phyloP scores from a whole-genome alignment of 2,888 invertebrate genomes.

The Dichetophora obliterata region DNA sequence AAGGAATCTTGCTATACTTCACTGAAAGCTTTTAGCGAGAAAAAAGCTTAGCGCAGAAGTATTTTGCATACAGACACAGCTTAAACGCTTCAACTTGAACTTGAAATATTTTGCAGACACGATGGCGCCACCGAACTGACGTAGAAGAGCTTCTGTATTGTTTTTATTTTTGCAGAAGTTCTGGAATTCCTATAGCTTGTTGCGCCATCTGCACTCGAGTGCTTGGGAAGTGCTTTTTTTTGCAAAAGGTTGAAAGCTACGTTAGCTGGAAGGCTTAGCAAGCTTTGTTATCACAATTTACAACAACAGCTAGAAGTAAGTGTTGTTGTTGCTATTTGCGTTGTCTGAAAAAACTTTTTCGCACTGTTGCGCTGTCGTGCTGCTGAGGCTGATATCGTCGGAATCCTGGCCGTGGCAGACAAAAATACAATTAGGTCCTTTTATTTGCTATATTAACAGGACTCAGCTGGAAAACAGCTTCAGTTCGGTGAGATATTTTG shows the following conservation, averaged over 20 bases:
- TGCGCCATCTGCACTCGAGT: neutral
- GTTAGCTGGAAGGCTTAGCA: slow-evolving; percentile 33
- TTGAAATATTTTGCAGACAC: neutral
- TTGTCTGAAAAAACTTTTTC: slow-evolving; percentile 1
- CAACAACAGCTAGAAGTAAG: slow-evolving; percentile 1
- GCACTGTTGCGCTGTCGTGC: slow-evolving; percentile 23
- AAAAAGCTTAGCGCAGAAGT: neutral
- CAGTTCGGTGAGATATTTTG: slow-evolving; percentile 58
- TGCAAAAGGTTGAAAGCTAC: slow-evolving; percentile 23
- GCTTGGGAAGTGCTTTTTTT: neutral
- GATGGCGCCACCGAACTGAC: neutral
- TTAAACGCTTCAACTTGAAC: slow-evolving; percentile 18
- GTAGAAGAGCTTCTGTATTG: neutral
- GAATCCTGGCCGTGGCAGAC: slow-evolving; percentile 51
- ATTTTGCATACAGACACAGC: neutral
- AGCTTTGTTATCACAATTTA: slow-evolving; percentile 37
- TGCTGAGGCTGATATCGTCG: slow-evolving; percentile 11
- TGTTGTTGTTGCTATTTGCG: neutral
- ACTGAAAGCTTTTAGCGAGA: neutral
- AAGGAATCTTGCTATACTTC: neutral
- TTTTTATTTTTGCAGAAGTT: neutral
- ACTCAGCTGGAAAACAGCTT: slow-evolving; percentile 57
- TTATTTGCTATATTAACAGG: slow-evolving; percentile 53
- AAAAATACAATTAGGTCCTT: slow-evolving; percentile 40
- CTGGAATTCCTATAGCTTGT: neutral